phyloP scores from a whole-genome alignment of 1,140 invertebrate species.

The Subanguina moxae region DNA sequence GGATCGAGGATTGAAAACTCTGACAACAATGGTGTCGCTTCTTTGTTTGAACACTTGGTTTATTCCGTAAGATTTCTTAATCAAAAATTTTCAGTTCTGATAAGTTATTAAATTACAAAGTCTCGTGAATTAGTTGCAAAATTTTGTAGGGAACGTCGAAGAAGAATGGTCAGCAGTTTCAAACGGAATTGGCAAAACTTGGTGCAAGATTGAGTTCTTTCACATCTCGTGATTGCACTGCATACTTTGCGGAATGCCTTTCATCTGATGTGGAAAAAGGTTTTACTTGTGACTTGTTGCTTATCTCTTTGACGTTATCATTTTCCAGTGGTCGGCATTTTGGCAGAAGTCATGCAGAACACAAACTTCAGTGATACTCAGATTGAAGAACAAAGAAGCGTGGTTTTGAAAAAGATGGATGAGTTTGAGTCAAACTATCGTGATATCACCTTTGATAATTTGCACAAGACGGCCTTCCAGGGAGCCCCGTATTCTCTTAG shows the following conservation, averaged over 20 bases:
- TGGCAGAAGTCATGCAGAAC: conserved; percentile 94
- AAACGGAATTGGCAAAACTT: conserved; percentile 96
- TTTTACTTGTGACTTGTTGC: conserved; percentile 23
- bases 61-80: conserved; percentile 72
- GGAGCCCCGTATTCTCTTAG: conserved; percentile 90
- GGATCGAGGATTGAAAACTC: conserved; percentile 91
- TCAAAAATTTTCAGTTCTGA: no score
- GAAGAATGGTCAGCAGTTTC: conserved; percentile 84
- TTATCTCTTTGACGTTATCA: neutral
- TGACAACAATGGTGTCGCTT: conserved; percentile 94
- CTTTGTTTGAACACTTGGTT: conserved; percentile 98
- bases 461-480: conserved; percentile 91
- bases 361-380: conserved; percentile 83
- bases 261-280: conserved; percentile 79
- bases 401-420: conserved; percentile 96
- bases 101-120: no score
- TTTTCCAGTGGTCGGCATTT: conserved; percentile 78
- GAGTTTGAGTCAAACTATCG: conserved; percentile 98
- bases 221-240: conserved; percentile 95
- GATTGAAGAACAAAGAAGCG: conserved; percentile 91
- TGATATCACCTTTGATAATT: conserved; percentile 97
- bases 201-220: conserved; percentile 98
- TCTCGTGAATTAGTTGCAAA: neutral
- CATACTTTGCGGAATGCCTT: conserved; percentile 96
- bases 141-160: conserved; percentile 80